Evolutionary conservation across 2,797 vertebrate genomes (phyloP).

Genomic region (Geotrypetes seraphini): DNA sequence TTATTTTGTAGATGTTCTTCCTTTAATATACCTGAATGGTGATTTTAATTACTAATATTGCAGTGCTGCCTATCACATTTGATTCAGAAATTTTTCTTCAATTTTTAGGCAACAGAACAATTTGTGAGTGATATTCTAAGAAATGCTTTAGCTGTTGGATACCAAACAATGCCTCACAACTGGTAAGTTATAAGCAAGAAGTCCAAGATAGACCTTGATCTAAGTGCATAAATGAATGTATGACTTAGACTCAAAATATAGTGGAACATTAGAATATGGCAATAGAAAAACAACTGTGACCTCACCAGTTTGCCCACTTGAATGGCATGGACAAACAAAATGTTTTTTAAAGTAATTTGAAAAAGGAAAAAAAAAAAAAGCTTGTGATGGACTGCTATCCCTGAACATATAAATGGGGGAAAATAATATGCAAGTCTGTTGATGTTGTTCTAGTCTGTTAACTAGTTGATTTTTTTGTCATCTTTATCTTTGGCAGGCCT

Average conservation of each 20-base stretch:
- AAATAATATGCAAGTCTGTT: no score
- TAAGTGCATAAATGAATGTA: neutral
- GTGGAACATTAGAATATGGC: no score
- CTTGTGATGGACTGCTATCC: no score
- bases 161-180: conserved; percentile 76
- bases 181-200: conserved; percentile 69
- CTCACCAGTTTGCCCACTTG: accelerated
- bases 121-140: conserved; percentile 86
- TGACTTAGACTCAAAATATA: neutral
- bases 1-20: no score
- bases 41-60: no score
- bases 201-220: no score
- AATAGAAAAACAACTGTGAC: neutral
- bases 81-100: neutral
- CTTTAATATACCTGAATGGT: no score
- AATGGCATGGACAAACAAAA: no score
- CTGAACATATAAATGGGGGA: no score
- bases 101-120: conserved; percentile 79
- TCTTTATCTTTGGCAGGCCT: conserved; percentile 49
- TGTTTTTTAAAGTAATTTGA: no score
- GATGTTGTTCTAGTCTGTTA: neutral
- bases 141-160: conserved; percentile 78
- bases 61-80: no score
- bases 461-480: conserved; percentile 8
- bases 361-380: no score